These are phyloP conservation scores for Sphenodon punctatus DNA, from an alignment of 2,797 vertebrate genomes.

Conservation along the genomic window DNA sequence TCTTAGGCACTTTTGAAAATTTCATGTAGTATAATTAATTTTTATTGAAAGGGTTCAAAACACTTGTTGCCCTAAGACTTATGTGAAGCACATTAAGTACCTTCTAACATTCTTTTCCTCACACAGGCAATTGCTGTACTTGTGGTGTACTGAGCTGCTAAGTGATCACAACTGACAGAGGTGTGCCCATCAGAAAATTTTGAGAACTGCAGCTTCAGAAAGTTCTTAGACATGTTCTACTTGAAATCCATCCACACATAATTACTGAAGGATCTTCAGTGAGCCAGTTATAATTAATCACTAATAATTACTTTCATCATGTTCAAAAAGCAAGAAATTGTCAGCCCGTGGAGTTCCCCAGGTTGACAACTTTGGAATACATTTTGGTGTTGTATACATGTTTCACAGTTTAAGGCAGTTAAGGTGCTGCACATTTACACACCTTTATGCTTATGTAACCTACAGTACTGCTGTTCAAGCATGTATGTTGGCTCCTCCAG, in stretches of 20 bases:
- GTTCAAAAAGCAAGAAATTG: conserved; percentile 27
- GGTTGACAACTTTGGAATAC: conserved; percentile 67
- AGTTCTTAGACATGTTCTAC: fast-evolving
- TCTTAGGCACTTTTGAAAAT: too few species aligned
- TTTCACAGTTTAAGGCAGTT: conserved; percentile 53
- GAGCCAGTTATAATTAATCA: conserved; percentile 58
- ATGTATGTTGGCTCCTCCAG: not conserved
- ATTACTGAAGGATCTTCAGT: conserved; percentile 20
- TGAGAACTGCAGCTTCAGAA: not conserved
- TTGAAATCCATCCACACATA: conserved; percentile 15
- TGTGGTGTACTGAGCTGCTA: not conserved
- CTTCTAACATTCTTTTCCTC: not conserved
- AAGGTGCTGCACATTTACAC: conserved; percentile 46
- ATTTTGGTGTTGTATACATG: conserved; percentile 27
- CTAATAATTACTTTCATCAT: conserved; percentile 60
- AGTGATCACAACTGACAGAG: fast-evolving
- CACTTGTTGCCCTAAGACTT: not conserved
- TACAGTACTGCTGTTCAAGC: fast-evolving
- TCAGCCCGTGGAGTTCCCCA: conserved; percentile 30
- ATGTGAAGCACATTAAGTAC: not conserved
- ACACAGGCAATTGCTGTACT: not conserved
- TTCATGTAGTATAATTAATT: too few species aligned
- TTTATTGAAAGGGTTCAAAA: too few species aligned
- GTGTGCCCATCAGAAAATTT: not conserved
- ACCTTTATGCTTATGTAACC: fast-evolving